A percentile compares a stretch with the other conserved stretches of the same genome.
phyloP scores from a whole-genome alignment of 2,113 vertebrate species.

The Periophthalmus modestus region DNA sequence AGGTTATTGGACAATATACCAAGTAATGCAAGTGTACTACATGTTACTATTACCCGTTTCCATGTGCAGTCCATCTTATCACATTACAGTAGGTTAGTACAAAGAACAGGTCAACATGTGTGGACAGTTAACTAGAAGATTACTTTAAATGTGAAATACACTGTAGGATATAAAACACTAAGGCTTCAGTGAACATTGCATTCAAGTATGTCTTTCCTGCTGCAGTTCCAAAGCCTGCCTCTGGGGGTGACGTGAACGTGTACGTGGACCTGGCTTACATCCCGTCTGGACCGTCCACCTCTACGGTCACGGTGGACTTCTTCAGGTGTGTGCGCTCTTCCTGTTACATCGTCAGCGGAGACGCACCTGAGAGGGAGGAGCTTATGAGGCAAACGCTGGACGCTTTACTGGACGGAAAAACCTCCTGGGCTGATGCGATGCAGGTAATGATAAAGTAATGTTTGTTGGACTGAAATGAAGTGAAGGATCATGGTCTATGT shows the following conservation, averaged over 20 bases:
- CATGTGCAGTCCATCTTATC: neutral
- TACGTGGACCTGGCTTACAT: constrained; percentile 93
- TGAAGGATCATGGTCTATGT: no score
- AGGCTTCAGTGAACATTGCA: neutral
- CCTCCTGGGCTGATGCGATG: constrained; percentile 77
- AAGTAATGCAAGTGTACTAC: no score
- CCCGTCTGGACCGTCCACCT: constrained; percentile 82
- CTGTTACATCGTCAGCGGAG: constrained; percentile 90
- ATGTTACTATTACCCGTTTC: no score
- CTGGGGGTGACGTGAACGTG: constrained; percentile 57
- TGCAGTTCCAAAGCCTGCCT: constrained; percentile 57
- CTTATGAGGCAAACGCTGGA: constrained; percentile 84
- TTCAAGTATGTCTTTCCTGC: neutral
- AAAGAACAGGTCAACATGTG: neutral
- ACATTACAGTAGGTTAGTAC: neutral
- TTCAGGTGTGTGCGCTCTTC: constrained; percentile 85
- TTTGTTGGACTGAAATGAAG: neutral
- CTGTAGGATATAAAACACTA: neutral
- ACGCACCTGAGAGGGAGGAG: constrained; percentile 84
- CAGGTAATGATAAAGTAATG: constrained; percentile 74
- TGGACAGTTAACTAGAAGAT: neutral
- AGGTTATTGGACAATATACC: no score
- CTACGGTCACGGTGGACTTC: constrained; percentile 84
- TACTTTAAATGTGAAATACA: no score
- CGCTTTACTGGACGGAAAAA: constrained; percentile 83